Percentiles rank a stretch among this genome's conserved stretches.
These are phyloP conservation scores for Cinara cedri DNA, from an alignment of 2,888 invertebrate species.

Conservation along the genomic window DNA sequence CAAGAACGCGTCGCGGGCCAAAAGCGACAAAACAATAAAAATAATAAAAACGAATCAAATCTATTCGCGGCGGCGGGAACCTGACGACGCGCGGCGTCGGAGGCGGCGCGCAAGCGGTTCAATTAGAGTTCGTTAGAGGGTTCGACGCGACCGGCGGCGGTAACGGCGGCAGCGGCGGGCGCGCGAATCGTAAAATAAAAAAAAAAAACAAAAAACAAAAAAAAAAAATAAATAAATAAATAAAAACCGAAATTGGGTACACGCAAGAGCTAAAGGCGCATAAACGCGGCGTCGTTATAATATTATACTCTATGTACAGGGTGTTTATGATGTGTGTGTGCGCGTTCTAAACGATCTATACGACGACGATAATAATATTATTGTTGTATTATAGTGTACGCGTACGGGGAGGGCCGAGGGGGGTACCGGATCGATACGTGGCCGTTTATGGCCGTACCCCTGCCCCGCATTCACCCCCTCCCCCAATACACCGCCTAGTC, in stretches of 20 bases:
- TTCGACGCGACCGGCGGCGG: slow-evolving; percentile 6
- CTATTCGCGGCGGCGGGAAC: slow-evolving; percentile 33
- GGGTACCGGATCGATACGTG: slow-evolving; percentile 34
- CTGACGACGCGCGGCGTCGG: slow-evolving; percentile 30
- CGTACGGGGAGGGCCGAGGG: neutral
- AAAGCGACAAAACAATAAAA: slow-evolving; percentile 52
- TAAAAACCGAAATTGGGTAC: neutral
- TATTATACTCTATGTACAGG: slow-evolving; percentile 3
- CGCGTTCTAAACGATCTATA: too few relatives aligned
- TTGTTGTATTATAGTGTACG: neutral
- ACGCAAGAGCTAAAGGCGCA: neutral
- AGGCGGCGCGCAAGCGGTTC: slow-evolving; percentile 37
- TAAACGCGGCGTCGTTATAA: neutral
- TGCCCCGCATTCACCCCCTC: neutral
- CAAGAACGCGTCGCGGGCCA: slow-evolving; percentile 40
- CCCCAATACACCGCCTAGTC: neutral
- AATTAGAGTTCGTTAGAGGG: slow-evolving; percentile 55
- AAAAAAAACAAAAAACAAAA: neutral
- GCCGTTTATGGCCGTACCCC: slow-evolving; percentile 4
- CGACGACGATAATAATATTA: too few relatives aligned
- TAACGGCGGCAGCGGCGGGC: too few relatives aligned
- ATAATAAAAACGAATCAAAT: slow-evolving; percentile 45
- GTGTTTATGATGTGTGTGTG: neutral
- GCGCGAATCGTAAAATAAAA: neutral
- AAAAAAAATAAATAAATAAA: slow-evolving; percentile 21